Evolutionary conservation across 1,140 invertebrate species (phyloP).

Genomic region (Leptoteleia sp.): DNA sequence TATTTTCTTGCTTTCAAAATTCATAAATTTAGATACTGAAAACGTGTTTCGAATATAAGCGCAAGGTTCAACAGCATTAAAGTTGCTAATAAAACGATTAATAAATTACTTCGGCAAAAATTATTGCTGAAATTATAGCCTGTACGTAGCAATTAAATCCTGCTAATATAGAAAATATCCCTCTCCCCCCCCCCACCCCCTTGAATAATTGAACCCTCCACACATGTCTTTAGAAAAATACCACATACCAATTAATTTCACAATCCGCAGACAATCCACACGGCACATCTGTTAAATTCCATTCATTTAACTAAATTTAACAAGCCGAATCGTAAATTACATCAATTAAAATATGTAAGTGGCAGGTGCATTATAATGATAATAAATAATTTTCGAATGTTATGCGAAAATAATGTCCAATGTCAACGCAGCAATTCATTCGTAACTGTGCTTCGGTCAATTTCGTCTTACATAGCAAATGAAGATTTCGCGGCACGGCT

Average conservation of each 20-base stretch:
- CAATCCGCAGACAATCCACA: background rate
- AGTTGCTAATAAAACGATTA: too few species aligned
- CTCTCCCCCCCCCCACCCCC: too few species aligned
- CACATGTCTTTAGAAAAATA: too few species aligned
- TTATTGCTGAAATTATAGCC: too few species aligned
- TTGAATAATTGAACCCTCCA: too few species aligned
- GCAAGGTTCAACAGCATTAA: too few species aligned
- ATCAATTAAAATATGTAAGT: slow-evolving; percentile 52
- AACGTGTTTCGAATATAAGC: too few species aligned
- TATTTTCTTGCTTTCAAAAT: too few species aligned
- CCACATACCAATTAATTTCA: background rate
- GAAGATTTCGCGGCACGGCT: slow-evolving; percentile 49
- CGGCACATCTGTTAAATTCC: slow-evolving; percentile 4
- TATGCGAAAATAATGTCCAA: slow-evolving; percentile 13
- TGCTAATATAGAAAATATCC: too few species aligned
- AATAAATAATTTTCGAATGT: slow-evolving; percentile 33
- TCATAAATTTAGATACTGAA: too few species aligned
- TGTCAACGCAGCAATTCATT: slow-evolving; percentile 4
- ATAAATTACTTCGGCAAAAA: too few species aligned
- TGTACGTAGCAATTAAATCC: too few species aligned
- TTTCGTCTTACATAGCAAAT: slow-evolving; percentile 36
- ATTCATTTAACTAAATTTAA: slow-evolving; percentile 3
- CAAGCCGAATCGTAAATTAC: slow-evolving; percentile 20
- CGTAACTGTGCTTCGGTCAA: slow-evolving; percentile 12
- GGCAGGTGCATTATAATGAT: slow-evolving; percentile 5